Percentiles rank a stretch among this genome's conserved stretches.
Conservation (phyloP, 30 jellyfish, hydroid and myxozoan species). For the Chironex yamaguchii region DNA sequence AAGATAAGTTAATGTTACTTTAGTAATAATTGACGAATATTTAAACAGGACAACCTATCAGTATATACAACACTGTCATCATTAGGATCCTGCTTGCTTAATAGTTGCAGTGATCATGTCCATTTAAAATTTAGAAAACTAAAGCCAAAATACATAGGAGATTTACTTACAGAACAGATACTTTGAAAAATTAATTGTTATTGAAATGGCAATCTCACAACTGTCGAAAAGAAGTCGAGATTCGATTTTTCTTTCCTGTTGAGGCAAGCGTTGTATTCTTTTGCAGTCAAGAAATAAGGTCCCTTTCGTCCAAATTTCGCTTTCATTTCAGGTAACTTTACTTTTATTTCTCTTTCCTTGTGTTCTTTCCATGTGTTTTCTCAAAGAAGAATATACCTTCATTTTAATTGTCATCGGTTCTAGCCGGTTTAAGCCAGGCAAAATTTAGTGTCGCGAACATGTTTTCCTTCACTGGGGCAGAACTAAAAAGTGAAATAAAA, state of each 20-base stretch:
- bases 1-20: too few relatives aligned
- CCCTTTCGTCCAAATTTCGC: conserved; percentile 69
- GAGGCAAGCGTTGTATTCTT: conserved; percentile 9
- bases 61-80: background rate
- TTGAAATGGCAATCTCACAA: conserved; percentile 41
- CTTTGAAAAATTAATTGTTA: conserved; percentile 26
- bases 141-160: background rate
- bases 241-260: conserved; percentile 15
- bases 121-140: background rate
- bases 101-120: background rate
- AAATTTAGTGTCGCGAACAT: too few relatives aligned
- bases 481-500: too few relatives aligned
- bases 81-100: background rate
- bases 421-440: too few relatives aligned
- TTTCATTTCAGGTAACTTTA: conserved; percentile 42
- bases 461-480: too few relatives aligned
- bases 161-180: conserved; percentile 60
- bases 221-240: conserved; percentile 43
- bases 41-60: too few relatives aligned
- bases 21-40: too few relatives aligned
- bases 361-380: conserved; percentile 38
- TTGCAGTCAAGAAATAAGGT: conserved; percentile 65
- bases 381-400: too few relatives aligned
- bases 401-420: too few relatives aligned
- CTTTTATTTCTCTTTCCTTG: conserved; percentile 47